Conservation (phyloP, 2,888 invertebrate species). For the Callimorpha dominula region DNA sequence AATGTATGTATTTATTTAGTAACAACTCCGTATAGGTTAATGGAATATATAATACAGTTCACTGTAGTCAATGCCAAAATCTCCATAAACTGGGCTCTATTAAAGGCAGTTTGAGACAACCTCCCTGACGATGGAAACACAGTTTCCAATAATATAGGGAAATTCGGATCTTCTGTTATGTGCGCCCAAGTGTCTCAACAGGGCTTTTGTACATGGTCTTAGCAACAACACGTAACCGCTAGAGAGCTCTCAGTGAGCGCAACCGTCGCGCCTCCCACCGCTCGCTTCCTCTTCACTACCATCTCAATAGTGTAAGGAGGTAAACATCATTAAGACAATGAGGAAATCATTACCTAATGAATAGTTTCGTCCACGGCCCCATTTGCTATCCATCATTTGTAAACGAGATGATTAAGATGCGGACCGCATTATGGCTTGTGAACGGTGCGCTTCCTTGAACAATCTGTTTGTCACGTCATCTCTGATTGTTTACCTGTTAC, state of each 20-base stretch:
- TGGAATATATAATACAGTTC: no score
- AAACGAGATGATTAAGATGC: constrained; percentile 17
- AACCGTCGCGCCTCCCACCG: background rate
- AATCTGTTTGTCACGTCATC: background rate
- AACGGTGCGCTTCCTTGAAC: constrained; percentile 4
- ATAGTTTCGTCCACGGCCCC: constrained; percentile 12
- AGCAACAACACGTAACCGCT: constrained; percentile 6
- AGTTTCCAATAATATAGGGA: background rate
- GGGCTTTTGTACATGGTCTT: background rate
- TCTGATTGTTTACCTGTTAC: constrained; percentile 6
- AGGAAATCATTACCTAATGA: constrained; percentile 28
- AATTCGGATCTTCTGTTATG: no score
- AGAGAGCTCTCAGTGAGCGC: constrained; percentile 9
- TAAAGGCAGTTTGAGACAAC: no score
- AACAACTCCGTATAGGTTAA: no score
- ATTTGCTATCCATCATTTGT: background rate
- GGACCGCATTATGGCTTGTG: background rate
- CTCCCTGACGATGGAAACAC: background rate
- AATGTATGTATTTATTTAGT: no score
- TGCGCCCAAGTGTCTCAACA: background rate
- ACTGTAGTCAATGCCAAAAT: no score
- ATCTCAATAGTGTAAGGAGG: background rate
- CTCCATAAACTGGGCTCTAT: no score
- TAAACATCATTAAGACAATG: constrained; percentile 17
- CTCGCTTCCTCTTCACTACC: background rate